phyloP scores from a whole-genome alignment of 2,113 vertebrate species.

The Chloroceryle aenea region DNA sequence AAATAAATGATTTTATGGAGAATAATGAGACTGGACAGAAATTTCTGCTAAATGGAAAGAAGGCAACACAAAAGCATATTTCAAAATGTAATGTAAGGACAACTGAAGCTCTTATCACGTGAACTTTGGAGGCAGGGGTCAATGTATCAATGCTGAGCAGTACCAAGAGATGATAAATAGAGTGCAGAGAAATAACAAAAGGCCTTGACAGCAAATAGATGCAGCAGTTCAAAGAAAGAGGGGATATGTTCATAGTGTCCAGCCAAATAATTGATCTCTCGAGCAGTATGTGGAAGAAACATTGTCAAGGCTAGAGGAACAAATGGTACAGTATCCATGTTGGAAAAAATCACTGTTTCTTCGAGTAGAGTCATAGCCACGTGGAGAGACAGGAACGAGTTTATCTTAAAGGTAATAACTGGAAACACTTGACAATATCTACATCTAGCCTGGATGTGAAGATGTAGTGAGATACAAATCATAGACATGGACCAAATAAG shows the following conservation, averaged over 20 bases:
- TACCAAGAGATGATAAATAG: neutral
- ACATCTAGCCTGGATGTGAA: neutral
- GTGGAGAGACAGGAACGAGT: neutral
- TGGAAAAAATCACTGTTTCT: neutral
- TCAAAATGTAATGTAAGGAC: neutral
- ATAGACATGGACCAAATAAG: neutral
- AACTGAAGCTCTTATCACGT: neutral
- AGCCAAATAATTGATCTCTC: neutral
- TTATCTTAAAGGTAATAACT: neutral
- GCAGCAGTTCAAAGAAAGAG: neutral
- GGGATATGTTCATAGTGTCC: neutral
- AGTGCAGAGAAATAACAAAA: neutral
- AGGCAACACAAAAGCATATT: neutral
- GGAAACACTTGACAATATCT: neutral
- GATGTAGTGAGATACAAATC: neutral
- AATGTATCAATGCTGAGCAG: neutral
- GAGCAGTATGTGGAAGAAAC: neutral
- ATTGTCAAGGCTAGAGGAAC: neutral
- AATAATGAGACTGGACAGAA: neutral
- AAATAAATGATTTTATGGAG: neutral
- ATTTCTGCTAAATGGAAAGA: neutral
- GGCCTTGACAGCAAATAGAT: neutral
- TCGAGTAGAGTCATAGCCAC: neutral
- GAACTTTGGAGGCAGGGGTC: neutral
- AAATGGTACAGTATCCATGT: neutral